Conservation (phyloP, 2,113 vertebrate species). For the Calidris pygmaea region DNA sequence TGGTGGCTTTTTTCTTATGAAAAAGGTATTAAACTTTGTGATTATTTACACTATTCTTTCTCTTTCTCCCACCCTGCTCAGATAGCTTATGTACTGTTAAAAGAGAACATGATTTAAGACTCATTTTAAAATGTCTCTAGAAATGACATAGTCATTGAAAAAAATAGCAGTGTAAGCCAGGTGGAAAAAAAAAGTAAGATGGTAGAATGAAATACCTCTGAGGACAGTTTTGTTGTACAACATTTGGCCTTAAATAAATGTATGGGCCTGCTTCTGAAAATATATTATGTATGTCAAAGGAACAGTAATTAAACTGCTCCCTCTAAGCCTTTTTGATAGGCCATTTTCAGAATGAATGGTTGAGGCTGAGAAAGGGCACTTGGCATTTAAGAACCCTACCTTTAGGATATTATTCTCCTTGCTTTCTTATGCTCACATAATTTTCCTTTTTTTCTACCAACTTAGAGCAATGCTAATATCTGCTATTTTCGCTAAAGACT, state of each 20-base stretch:
- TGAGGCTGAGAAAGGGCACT: conserved; percentile 55
- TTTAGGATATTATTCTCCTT: conserved; percentile 70
- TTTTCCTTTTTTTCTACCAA: neutral
- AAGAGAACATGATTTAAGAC: conserved; percentile 32
- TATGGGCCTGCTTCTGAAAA: conserved; percentile 64
- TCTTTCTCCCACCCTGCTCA: neutral
- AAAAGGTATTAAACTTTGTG: neutral
- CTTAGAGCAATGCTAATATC: conserved; percentile 4
- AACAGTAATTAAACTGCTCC: conserved; percentile 75
- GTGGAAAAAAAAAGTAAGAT: conserved; percentile 39
- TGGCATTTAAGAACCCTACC: conserved; percentile 66
- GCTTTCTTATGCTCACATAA: conserved; percentile 46
- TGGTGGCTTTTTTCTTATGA: neutral
- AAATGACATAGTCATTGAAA: conserved; percentile 42
- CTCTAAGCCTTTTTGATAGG: conserved; percentile 68
- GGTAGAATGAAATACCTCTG: conserved; percentile 62
- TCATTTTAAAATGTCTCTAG: conserved; percentile 38
- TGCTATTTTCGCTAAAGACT: conserved; percentile 21
- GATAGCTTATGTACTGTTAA: neutral
- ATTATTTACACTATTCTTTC: neutral
- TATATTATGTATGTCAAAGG: conserved; percentile 70
- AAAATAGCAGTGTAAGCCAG: conserved; percentile 10
- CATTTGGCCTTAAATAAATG: conserved; percentile 71
- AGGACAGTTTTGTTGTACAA: conserved; percentile 67
- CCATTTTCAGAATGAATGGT: conserved; percentile 75